Conservation (phyloP, 2,888 invertebrate genomes). For the Macaria notata region DNA sequence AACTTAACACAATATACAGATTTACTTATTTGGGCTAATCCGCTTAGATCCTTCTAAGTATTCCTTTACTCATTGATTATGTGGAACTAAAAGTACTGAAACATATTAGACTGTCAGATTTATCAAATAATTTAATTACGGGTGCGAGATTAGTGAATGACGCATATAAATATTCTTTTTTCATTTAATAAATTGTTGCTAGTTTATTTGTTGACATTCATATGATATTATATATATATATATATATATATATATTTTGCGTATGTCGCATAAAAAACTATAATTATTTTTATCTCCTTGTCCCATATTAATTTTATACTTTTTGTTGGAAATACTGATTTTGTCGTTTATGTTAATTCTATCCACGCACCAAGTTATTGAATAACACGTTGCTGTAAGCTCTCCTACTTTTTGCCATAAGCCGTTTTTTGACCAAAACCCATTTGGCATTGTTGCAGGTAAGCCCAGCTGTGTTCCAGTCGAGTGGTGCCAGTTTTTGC, state of each 20-base stretch:
- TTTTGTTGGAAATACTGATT: not conserved
- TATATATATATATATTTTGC: no score
- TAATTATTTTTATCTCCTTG: no score
- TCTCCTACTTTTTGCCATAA: not conserved
- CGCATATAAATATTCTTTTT: no score
- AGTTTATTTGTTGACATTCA: no score
- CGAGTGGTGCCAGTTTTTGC: constrained; percentile 37
- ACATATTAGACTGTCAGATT: no score
- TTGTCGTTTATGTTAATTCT: not conserved
- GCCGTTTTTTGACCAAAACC: not conserved
- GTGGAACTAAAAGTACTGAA: not conserved
- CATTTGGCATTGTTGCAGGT: constrained; percentile 44
- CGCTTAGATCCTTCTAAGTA: constrained; percentile 25
- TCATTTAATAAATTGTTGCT: no score
- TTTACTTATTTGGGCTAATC: constrained; percentile 27
- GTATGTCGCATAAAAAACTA: no score
- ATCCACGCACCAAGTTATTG: not conserved
- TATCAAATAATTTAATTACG: no score
- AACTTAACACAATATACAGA: constrained; percentile 17
- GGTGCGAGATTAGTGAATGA: no score
- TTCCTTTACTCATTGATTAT: constrained; percentile 11
- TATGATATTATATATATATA: no score
- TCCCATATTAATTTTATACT: not conserved
- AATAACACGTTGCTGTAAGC: no score
- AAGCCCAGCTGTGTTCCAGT: constrained; percentile 37